phyloP scores from a whole-genome alignment of 2,797 vertebrate species.

The Lepidocolaptes lacrymiger region DNA sequence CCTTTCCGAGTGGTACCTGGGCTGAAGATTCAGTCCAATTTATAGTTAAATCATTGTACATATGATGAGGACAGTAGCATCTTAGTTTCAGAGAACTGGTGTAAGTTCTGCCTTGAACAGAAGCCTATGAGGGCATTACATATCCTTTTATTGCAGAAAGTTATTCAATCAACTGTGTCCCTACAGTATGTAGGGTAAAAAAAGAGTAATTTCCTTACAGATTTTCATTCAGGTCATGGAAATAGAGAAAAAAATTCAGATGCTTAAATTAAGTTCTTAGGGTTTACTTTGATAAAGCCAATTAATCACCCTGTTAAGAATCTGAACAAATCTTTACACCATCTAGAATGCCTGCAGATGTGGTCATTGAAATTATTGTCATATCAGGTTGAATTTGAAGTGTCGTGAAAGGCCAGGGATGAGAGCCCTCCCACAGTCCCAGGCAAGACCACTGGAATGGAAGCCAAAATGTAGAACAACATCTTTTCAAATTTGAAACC shows the following conservation, averaged over 20 bases:
- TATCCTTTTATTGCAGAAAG: neutral
- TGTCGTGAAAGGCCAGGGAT: neutral
- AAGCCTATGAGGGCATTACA: neutral
- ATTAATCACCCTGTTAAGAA: neutral
- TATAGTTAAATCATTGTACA: neutral
- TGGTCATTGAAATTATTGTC: neutral
- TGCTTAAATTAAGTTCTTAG: neutral
- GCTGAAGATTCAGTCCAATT: neutral
- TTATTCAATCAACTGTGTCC: neutral
- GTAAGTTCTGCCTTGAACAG: neutral
- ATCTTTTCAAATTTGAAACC: neutral
- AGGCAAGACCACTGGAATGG: neutral
- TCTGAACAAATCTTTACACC: neutral
- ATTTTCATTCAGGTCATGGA: neutral
- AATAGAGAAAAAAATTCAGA: neutral
- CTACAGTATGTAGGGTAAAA: neutral
- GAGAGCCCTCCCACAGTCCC: neutral
- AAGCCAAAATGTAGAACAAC: neutral
- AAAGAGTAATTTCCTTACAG: neutral
- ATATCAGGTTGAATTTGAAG: neutral
- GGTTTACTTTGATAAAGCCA: neutral
- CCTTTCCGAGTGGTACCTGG: neutral
- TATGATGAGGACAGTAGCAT: neutral
- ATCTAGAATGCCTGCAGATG: neutral
- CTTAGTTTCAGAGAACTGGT: neutral